Evolutionary conservation across 2,888 invertebrate genomes (phyloP).

Genomic region (Sepiola atlantica): DNA sequence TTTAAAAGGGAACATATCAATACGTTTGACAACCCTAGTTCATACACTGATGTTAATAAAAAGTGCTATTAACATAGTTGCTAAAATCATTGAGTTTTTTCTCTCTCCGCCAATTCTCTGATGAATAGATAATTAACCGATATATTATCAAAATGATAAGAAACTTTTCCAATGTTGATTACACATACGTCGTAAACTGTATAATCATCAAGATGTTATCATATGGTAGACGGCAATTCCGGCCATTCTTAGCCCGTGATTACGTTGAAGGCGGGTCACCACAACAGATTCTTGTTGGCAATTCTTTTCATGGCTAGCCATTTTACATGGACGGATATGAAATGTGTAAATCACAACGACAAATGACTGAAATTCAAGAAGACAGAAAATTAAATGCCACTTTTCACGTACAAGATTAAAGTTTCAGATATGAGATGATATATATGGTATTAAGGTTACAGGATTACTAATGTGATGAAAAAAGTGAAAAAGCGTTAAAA

Average conservation of each 20-base stretch:
- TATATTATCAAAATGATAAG: neutral
- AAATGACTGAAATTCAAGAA: neutral
- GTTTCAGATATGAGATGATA: neutral
- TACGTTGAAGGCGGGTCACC: neutral
- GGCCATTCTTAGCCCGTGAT: neutral
- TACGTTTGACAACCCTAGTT: too few relatives aligned
- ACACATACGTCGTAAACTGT: neutral
- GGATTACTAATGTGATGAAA: neutral
- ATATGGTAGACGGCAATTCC: neutral
- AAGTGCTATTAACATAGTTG: neutral
- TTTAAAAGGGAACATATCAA: too few relatives aligned
- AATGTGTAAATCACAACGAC: neutral
- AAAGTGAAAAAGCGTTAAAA: neutral
- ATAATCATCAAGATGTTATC: neutral
- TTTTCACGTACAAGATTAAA: neutral
- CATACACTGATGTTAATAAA: neutral
- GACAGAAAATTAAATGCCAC: neutral
- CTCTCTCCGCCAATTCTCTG: too few relatives aligned
- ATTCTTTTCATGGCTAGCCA: conserved; percentile 15
- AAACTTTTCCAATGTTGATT: neutral
- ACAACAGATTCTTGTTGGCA: neutral
- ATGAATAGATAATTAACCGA: neutral
- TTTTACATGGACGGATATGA: neutral
- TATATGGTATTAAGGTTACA: neutral
- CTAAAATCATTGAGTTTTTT: neutral